Conservation (phyloP, 2,888 invertebrate species). For the Acrobeloides nanus region DNA sequence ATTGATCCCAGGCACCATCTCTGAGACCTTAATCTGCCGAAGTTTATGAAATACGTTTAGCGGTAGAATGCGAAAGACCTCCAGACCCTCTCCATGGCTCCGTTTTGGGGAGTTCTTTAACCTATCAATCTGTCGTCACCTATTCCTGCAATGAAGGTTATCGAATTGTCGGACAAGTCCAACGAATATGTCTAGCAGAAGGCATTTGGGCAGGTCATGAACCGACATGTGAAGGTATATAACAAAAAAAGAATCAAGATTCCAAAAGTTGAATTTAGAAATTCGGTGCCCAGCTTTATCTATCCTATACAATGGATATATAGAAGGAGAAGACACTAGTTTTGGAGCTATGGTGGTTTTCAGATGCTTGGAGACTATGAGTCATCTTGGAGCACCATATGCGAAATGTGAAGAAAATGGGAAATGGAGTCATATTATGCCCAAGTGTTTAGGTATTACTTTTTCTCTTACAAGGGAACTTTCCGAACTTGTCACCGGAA, state of each 20-base stretch:
- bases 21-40: conserved; percentile 7
- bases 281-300: conserved; percentile 93
- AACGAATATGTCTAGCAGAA: conserved; percentile 84
- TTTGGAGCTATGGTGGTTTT: conserved; percentile 85
- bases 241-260: not conserved
- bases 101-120: conserved; percentile 81
- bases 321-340: conserved; percentile 68
- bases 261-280: conserved; percentile 63
- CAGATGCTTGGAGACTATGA: conserved; percentile 71
- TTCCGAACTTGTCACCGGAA: too few species aligned
- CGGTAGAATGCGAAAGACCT: conserved; percentile 85
- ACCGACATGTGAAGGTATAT: conserved; percentile 77
- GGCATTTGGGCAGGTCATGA: conserved; percentile 87
- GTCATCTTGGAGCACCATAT: conserved; percentile 55
- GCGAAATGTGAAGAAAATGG: conserved; percentile 83
- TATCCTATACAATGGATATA: conserved; percentile 87
- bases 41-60: conserved; percentile 59
- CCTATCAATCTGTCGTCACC: conserved; percentile 86
- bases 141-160: conserved; percentile 93
- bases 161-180: conserved; percentile 78
- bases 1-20: too few species aligned
- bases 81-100: conserved; percentile 85
- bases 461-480: not conserved
- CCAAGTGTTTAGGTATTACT: conserved; percentile 72
- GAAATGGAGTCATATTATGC: conserved; percentile 84